These are phyloP conservation scores for Antedon bifida DNA, from an alignment of 35 echinoderm and acorn worm genomes.

Conservation along the genomic window DNA sequence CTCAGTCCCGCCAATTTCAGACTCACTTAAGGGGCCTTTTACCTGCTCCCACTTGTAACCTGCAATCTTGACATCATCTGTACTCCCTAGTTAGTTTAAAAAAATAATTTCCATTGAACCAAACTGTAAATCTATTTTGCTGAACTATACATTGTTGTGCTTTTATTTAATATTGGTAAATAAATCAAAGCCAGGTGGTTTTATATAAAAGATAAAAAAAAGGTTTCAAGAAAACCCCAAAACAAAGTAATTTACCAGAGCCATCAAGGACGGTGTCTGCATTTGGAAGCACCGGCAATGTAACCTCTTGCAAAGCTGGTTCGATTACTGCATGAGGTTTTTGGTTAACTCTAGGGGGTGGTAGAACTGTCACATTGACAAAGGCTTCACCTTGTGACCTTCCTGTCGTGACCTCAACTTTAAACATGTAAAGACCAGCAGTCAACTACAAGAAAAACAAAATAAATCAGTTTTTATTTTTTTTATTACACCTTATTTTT, in stretches of 20 bases:
- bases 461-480: not conserved
- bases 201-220: too few species aligned
- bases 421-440: slow-evolving; percentile 54
- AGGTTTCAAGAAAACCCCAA: too few species aligned
- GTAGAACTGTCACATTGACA: slow-evolving; percentile 66
- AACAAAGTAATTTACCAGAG: slow-evolving; percentile 35
- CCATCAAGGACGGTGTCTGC: slow-evolving; percentile 56
- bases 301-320: slow-evolving; percentile 39
- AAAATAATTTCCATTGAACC: too few species aligned
- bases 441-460: slow-evolving; percentile 34
- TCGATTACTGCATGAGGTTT: slow-evolving; percentile 55
- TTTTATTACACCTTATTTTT: too few species aligned
- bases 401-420: slow-evolving; percentile 33
- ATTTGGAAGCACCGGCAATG: slow-evolving; percentile 27
- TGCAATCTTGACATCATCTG: slow-evolving; percentile 52
- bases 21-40: slow-evolving; percentile 37
- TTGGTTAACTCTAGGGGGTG: slow-evolving; percentile 49
- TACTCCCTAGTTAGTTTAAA: slow-evolving; percentile 32
- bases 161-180: too few species aligned
- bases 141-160: too few species aligned
- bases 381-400: slow-evolving; percentile 30
- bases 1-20: slow-evolving; percentile 32
- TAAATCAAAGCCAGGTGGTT: too few species aligned
- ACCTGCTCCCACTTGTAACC: slow-evolving; percentile 77
- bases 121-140: too few species aligned